Evolutionary conservation across 2,888 invertebrate genomes (phyloP), one percentile per base, ranked within the genome.

Genomic region (Chrysina gloriosa): DNA sequence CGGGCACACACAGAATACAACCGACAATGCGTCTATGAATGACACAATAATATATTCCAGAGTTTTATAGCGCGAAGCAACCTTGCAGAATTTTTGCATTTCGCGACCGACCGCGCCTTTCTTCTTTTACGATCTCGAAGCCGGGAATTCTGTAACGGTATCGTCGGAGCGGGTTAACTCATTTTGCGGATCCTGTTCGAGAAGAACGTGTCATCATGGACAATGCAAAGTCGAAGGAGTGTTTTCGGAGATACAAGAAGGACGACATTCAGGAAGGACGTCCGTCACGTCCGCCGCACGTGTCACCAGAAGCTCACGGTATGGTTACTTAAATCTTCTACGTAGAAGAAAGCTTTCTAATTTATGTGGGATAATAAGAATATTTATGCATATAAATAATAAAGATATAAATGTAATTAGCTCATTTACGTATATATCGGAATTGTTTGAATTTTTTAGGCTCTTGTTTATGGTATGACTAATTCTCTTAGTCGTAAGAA

Each of bases 21-120:
- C 68, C 39, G 11, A 61, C 67, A 31, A 54, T 34, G 63, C 61
- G 21, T 63, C 42, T 68, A 65, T 68, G 63, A 64, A 48, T 58
- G 39, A 27, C 19, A 47, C 27, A 36, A 63, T 58, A 58, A 61
- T 65, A 58, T 63, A 68, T 63, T 68, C 50, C 69, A 69, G 69
- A 65, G 75, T 79, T 80, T 79, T 79, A 80, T 80, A 80, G 76
- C 74, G 77, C 75, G 73, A 78, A 72, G 72, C 77, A 79, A 78
- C 81, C 81, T 81, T 81, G 81, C 75, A 72, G 72, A 72, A 77
- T 77, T 78, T 79, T 80, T 78, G 58, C 66, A 58, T 61, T 58
- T 58, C 34, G 27, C 58, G 29, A 52, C n/a, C n/a, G n/a, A 61
- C 66, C 66, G 61, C 66, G 11, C 66, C 66, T 67, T 67, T 61